A percentile compares a stretch with the other conserved stretches of the same genome.
Conservation (phyloP, 2,113 vertebrate genomes). For the Piaya cayana region DNA sequence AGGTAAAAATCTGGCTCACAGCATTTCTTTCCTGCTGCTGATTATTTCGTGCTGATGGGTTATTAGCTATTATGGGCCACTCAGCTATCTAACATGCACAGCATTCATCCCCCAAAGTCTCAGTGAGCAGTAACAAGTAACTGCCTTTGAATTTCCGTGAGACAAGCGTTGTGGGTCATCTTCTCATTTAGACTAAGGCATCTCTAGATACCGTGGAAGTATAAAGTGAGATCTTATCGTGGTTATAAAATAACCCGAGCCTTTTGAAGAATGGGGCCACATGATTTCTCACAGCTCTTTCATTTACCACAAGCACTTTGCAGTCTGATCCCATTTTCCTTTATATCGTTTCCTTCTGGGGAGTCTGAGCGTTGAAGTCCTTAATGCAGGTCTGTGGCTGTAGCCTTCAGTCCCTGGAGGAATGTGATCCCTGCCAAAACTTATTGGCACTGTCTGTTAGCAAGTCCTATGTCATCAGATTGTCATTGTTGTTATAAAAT, state of each 20-base stretch:
- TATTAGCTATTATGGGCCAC: neutral
- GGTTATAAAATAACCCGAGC: neutral
- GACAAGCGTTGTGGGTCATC: neutral
- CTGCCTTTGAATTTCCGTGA: conserved; percentile 4
- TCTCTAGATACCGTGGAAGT: neutral
- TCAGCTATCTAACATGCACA: neutral
- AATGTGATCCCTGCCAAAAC: neutral
- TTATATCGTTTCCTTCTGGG: neutral
- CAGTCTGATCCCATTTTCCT: neutral
- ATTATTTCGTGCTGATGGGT: neutral
- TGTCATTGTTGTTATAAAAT: neutral
- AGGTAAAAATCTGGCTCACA: neutral
- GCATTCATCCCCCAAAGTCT: neutral
- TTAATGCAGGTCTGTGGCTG: neutral
- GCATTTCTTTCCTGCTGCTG: neutral
- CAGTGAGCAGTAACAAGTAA: neutral
- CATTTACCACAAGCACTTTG: neutral
- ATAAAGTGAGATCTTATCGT: neutral
- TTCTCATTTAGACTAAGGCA: neutral
- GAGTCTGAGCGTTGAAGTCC: neutral
- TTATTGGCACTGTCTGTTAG: neutral
- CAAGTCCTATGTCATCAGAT: neutral
- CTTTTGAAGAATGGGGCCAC: neutral
- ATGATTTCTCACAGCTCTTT: neutral
- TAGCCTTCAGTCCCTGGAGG: neutral